Base-by-base conservation (phyloP, 35 echinoderm and acorn worm genomes). In the Anneissia japonica region DNA sequence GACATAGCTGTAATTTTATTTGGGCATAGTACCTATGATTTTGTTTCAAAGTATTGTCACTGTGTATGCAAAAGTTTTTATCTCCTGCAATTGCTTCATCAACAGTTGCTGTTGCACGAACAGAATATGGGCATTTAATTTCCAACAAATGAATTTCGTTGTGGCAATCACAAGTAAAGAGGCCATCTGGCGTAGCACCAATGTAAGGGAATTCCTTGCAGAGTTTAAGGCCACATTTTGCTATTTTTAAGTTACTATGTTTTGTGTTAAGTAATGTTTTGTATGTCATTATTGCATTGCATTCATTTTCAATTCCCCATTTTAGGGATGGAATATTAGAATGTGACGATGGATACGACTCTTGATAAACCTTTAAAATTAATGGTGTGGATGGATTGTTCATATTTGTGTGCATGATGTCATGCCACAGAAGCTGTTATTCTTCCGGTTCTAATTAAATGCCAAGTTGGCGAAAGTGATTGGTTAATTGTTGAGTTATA, bases 301-400 rank as follows among this genome's bases (percentile, higher is more conserved):
- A 10, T 76, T 85, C 46, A 77, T 85, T 85, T 5, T 33, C 83
- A 29, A 35, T 73, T 19, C 83, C 56, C 46, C 11, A 85, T 39
- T 76, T 33, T 29, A 85, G 35, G 16, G 46, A 13, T 32, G 83
- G 72, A 79, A 35, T n/a, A n/a, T n/a, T n/a, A n/a, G n/a, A 17
- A 76, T 74, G 46, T 0, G 31, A 74, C n/a, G 30, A 23, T 28
- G 35, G 29, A 19, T 4, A 56, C n/a, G 46, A 32, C 35, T 32
- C 29, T 29, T 29, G 75, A 56, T 64, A 85, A 30, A 85, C 75
- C 12, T 36, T 85, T 32, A 17, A 9, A 39, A 75, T 85, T 31
- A 85, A 11, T 77, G 83, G 75, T 56, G 33, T n/a, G 19, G 56
- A 46, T 76, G 83, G 83, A 32, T 43, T 85, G 46, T 85, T n/a